These are phyloP conservation scores for Urechis unicinctus DNA, from an alignment of 2,888 invertebrate species.

Conservation along the genomic window DNA sequence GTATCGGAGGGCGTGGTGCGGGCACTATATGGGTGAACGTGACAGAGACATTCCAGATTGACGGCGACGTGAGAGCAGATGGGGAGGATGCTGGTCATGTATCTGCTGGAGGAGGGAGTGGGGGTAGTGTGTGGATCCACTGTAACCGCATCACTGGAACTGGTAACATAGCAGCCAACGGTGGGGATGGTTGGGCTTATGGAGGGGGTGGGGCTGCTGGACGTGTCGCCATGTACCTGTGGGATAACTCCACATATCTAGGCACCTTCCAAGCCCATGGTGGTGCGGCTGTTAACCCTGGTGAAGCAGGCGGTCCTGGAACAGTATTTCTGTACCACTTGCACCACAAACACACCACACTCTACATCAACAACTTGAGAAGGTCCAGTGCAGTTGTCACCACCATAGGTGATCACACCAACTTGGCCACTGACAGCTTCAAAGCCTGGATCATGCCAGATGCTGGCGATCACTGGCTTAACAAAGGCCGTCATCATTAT, in stretches of 20 bases:
- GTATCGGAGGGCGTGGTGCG: slow-evolving; percentile 27
- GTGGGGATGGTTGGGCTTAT: slow-evolving; percentile 20
- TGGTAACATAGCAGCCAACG: slow-evolving; percentile 31
- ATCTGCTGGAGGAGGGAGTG: slow-evolving; percentile 30
- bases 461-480: slow-evolving; percentile 27
- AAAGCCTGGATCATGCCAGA: slow-evolving; percentile 32
- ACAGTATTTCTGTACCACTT: slow-evolving; percentile 30
- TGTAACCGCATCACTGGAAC: slow-evolving; percentile 22
- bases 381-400: slow-evolving; percentile 10
- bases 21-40: slow-evolving; percentile 25
- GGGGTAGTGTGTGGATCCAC: slow-evolving; percentile 27
- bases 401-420: slow-evolving; percentile 23
- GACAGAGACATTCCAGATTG: slow-evolving; percentile 23
- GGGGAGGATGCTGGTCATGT: slow-evolving; percentile 23
- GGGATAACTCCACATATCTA: slow-evolving; percentile 28
- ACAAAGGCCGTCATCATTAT: slow-evolving; percentile 22
- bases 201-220: slow-evolving; percentile 30
- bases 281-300: slow-evolving; percentile 14
- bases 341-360: slow-evolving; percentile 25
- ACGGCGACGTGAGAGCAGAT: slow-evolving; percentile 27
- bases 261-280: slow-evolving; percentile 29
- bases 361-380: slow-evolving; percentile 28
- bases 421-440: slow-evolving; percentile 27
- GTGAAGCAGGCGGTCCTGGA: slow-evolving; percentile 33
- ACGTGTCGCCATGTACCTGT: slow-evolving; percentile 30